Evolutionary conservation across 1,140 invertebrate genomes (phyloP), one percentile per base, ranked within the genome.

Genomic region (Mycetomoellerius zeteki): DNA sequence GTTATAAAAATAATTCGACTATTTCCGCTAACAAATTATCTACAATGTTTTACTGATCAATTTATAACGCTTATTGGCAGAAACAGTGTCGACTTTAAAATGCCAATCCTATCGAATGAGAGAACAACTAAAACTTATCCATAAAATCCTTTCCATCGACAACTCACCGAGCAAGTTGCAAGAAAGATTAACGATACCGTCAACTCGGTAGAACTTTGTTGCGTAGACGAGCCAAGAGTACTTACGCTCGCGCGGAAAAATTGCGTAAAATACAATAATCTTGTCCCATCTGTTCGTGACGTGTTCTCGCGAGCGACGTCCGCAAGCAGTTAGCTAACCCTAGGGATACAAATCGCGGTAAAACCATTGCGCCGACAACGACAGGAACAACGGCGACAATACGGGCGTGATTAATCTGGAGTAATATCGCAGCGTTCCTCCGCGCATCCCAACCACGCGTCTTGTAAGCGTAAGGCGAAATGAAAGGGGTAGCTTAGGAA

Each of bases 371-470:
- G 73, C 54, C 76, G 58, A 37, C 16, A 30, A 67, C 62, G 77
- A 75, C 85, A 76, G 80, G 72, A 82, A 56, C 60, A 58, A 50
- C 14, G 56, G 43, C 37, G 47, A 88, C 88, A 88, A 89, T 88
- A 50, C 69, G 85, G 88, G 82, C 75, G 76, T 73, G 85, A 90
- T 90, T 89, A 90, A 84, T 90, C 77, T 60, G 16, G 33, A 60
- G 65, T 82, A 77, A 90, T 89, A 89, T 89, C 89, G 84, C 37
- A 30, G 54, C 82, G 50, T 81, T 78, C 78, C 64, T 50, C 47
- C 47, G 52, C 73, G 72, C 77, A 71, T 86, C 85, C 56, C 86
- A 60, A 69, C 30, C 21, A 47, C 24, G 52, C 73, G 56, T 69
- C 65, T 69, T 47, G 71, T 43, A 60, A 37, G 19, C 56, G 8